Base-by-base conservation (phyloP, 2,888 invertebrate genomes). In the Eucera pruinosa region DNA sequence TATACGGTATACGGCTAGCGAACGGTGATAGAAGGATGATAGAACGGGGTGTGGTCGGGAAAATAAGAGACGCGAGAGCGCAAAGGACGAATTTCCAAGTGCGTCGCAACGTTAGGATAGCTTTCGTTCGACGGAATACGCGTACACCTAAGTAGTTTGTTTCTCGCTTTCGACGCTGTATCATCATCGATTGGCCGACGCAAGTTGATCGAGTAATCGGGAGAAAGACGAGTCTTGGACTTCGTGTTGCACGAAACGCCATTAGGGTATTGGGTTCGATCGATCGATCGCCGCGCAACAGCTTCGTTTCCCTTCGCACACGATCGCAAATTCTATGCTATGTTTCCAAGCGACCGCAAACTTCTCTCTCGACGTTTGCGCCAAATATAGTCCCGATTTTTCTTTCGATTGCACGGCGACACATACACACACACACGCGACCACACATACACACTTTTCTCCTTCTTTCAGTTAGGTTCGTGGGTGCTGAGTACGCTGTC, bases 231-330 rank as follows among this genome's bases (percentile, higher is more conserved):
- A 45, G 20, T 55, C 33, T 13, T 54, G 47, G 50, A 48, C 73
- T 52, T 81, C 48, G 80, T 60, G 71, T 80, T 82, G 66, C 72
- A 50, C 67, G 70, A 75, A 80, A 80, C 65, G 58, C 75, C 83
- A 76, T 78, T 76, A 66, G 80, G 68, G 58, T 68, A 66, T 80
- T 71, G 67, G 78, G 72, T 60, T 33, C 30, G 50, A 50, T 47
- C 55, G 61, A 60, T 4, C 25, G 45, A 48, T 43, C 36, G n/a
- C 36, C 25, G n/a, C n/a, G 50, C 27, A 30, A 48, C 30, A 27
- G 60, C 20, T 68, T 20, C 30, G 52, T 20, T 23, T 20, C n/a
- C 47, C 50, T 41, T 36, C 45, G 50, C 25, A 20, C n/a, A 20
- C 25, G 13, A 30, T 33, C 43, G 30, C 25, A 4, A 20, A 27